Evolutionary conservation across 2,113 vertebrate species (phyloP).

Genomic region (Tenebrosternarchus preto): DNA sequence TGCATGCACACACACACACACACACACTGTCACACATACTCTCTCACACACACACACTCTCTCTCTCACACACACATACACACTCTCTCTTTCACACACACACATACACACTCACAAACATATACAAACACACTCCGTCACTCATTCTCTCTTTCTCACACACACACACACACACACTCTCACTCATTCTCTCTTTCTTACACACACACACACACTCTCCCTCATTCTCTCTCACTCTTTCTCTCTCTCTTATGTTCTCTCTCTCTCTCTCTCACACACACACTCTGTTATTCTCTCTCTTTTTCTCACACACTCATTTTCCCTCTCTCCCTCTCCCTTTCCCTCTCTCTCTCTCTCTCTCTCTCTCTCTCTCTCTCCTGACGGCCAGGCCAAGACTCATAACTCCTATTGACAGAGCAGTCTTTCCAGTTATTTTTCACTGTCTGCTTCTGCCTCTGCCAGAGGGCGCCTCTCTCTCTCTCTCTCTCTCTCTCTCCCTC

Average conservation of each 20-base stretch:
- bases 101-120: no score
- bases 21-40: no score
- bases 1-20: no score
- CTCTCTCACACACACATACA: not conserved
- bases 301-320: no score
- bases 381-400: constrained; percentile 67
- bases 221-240: constrained; percentile 34
- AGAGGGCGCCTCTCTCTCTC: constrained; percentile 51
- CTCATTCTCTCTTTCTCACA: constrained; percentile 37
- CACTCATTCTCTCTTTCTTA: no score
- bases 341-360: constrained; percentile 49
- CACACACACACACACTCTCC: no score
- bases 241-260: constrained; percentile 38
- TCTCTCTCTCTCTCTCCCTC: no score
- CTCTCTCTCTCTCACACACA: not conserved
- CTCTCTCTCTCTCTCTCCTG: constrained; percentile 52
- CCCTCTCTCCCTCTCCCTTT: constrained; percentile 38
- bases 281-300: no score
- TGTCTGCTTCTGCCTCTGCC: constrained; percentile 57
- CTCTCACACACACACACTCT: constrained; percentile 44
- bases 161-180: not conserved
- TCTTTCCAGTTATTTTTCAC: constrained; percentile 72
- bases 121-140: no score
- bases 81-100: not conserved
- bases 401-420: constrained; percentile 71